Base-by-base conservation (phyloP, 2,797 vertebrate species). In the Pseudocheirus occidentalis region DNA sequence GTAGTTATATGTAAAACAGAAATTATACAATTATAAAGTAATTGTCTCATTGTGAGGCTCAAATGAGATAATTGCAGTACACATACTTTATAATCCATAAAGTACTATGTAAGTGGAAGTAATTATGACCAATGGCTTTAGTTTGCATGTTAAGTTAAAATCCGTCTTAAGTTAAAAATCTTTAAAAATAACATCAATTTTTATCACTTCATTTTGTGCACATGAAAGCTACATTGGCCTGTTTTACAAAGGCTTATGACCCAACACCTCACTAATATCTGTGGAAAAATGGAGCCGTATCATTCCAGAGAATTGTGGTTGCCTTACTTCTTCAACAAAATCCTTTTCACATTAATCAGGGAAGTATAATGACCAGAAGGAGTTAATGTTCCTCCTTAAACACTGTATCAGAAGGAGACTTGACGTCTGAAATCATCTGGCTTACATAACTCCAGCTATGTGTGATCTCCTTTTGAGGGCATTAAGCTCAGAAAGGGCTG, bases 401-500 rank as follows among this genome's bases (percentile, higher is more conserved):
- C 12, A 81, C 11, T 81, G 21, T 46, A 46, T 1, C 18, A 81
- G 10, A 90, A 54, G n/a, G 91, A 94, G 92, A 91, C 0, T 58
- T n/a, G 54, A 73, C 1, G 21, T 7, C n/a, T 94, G 16, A 53
- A 10, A 90, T 58, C 81, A 50, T 73, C 29, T 94, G 18, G 31
- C 50, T 40, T 57, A 95, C 81, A 1, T 52, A 92, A 18, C 55
- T 95, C 91, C 91, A 94, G 5, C 3, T 46, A 50, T 55, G 87
- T 91, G 28, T 54, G 11, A 40, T 91, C 73, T 54, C 14, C 92
- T 87, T 81, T 81, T 81, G 18, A 46, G 53, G 53, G 34, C 28
- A 90, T 40, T n/a, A 95, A 91, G 50, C 73, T 89, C n/a, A 73
- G 27, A 58, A 81, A 92, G 53, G 6, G 55, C 2, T 92, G 93